Evolutionary conservation across 1,140 invertebrate genomes (phyloP).

Genomic region (Planococcus citri): DNA sequence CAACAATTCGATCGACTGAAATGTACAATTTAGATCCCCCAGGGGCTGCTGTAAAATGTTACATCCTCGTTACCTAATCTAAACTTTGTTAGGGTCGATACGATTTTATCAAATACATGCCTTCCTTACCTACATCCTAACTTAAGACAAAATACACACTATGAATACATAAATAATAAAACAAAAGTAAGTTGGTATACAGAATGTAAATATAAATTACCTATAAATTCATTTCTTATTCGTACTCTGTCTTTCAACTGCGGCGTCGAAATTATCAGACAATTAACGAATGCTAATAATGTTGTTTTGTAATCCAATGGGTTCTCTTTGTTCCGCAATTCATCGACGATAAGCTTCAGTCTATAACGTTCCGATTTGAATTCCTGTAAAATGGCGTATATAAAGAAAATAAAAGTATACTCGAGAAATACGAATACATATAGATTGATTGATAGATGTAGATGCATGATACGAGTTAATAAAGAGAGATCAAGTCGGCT

Average conservation of each 20-base stretch:
- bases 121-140: no score
- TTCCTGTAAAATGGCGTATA: conserved; percentile 41
- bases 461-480: not conserved
- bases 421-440: not conserved
- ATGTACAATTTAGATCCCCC: no score
- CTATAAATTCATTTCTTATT: conserved; percentile 87
- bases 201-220: conserved; percentile 40
- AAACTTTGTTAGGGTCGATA: no score
- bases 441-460: not conserved
- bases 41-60: no score
- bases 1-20: no score
- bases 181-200: no score
- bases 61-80: no score
- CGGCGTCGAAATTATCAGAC: conserved; percentile 82
- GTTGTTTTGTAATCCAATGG: conserved; percentile 74
- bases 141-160: not conserved
- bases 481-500: no score
- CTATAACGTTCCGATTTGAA: conserved; percentile 73
- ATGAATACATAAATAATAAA: not conserved
- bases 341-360: conserved; percentile 71
- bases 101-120: no score
- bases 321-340: conserved; percentile 41
- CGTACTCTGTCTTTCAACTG: conserved; percentile 70
- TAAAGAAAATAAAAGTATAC: not conserved
- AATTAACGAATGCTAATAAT: conserved; percentile 87